Percentiles rank a stretch among this genome's conserved stretches.
phyloP scores from a whole-genome alignment of 1,140 invertebrate genomes.

The Cardiocondyla obscurior region DNA sequence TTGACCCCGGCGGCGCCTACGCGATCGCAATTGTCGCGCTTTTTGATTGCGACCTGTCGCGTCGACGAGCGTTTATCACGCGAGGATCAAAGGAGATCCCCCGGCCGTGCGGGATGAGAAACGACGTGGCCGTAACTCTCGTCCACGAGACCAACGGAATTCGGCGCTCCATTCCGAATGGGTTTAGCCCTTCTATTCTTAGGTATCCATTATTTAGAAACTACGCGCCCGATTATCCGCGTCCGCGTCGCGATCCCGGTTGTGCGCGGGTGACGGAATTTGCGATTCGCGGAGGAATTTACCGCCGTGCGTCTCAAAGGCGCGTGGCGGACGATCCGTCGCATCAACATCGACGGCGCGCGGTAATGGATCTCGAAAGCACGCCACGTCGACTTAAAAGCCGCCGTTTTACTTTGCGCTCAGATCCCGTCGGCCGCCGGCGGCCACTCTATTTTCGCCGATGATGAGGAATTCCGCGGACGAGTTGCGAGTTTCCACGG shows the following conservation, averaged over 20 bases:
- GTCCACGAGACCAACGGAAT: conserved; percentile 17
- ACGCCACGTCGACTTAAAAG: conserved; percentile 10
- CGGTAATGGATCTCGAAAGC: conserved; percentile 25
- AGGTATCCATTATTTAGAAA: conserved; percentile 42
- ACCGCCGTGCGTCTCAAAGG: neutral
- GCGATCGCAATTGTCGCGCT: neutral
- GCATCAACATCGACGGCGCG: conserved; percentile 3
- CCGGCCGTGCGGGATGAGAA: neutral
- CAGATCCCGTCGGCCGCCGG: neutral
- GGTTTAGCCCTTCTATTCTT: conserved; percentile 18
- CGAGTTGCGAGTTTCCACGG: neutral
- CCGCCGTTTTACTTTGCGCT: conserved; percentile 33
- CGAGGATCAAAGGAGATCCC: neutral
- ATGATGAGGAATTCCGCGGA: conserved; percentile 32
- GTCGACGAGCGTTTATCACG: neutral
- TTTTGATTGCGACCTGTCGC: neutral
- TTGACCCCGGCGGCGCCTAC: neutral
- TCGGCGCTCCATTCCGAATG: neutral
- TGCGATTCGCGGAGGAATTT: conserved; percentile 6
- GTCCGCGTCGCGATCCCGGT: neutral
- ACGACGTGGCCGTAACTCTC: neutral
- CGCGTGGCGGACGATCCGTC: neutral
- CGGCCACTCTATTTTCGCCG: conserved; percentile 48
- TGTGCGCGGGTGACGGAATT: neutral
- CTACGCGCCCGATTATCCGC: neutral